phyloP scores from a whole-genome alignment of 1,140 invertebrate genomes.

The Hyles euphorbiae region DNA sequence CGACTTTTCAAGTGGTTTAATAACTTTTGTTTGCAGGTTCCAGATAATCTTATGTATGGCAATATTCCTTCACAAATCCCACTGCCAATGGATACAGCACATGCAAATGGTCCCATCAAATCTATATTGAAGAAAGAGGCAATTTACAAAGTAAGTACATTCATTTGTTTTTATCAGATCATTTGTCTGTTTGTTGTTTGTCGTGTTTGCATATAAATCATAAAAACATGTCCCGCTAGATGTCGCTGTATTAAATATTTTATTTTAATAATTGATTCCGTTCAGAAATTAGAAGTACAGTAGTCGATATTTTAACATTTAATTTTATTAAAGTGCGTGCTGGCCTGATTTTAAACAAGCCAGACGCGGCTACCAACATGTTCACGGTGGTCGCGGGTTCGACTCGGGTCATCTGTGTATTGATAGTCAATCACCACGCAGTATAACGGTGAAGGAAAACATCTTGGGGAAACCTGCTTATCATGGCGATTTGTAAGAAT shows the following conservation, averaged over 20 bases:
- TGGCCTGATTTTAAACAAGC: too few relatives aligned
- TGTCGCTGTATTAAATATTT: not conserved
- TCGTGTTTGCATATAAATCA: not conserved
- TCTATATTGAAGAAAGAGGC: constrained; percentile 87
- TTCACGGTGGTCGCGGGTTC: too few relatives aligned
- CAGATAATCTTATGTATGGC: constrained; percentile 70
- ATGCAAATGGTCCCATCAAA: constrained; percentile 68
- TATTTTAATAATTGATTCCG: not conserved
- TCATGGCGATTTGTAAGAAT: too few relatives aligned
- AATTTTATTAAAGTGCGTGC: too few relatives aligned
- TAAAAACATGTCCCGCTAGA: not conserved
- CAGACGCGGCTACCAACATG: too few relatives aligned
- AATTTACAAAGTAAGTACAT: constrained; percentile 74
- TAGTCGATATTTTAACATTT: not conserved
- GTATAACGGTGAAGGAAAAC: too few relatives aligned
- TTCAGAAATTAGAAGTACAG: not conserved
- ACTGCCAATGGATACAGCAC: constrained; percentile 81
- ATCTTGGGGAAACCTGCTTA: too few relatives aligned
- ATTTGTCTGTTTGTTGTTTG: not conserved
- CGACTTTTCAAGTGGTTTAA: too few relatives aligned
- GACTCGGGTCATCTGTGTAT: too few relatives aligned
- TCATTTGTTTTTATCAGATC: not conserved
- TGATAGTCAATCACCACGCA: too few relatives aligned
- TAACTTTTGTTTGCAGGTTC: constrained; percentile 42
- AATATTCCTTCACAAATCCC: constrained; percentile 85